Evolutionary conservation across 1,140 invertebrate genomes (phyloP).

Genomic region (Charaxes varanes): DNA sequence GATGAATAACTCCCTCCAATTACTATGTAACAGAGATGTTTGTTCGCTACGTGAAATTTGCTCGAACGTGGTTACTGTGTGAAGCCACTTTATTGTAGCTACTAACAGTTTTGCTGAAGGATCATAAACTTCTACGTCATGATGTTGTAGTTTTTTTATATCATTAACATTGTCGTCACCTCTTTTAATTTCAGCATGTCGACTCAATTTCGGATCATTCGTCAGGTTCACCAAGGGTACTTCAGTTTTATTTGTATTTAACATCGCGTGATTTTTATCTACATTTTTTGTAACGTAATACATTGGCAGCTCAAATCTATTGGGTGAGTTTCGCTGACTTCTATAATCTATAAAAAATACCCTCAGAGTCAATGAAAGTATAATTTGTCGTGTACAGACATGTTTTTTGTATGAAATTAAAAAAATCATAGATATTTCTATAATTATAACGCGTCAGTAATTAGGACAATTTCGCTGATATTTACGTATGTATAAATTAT

Average conservation of each 20-base stretch:
- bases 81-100: conserved; percentile 84
- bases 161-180: conserved; percentile 8
- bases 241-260: conserved; percentile 1
- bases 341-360: conserved; percentile 1
- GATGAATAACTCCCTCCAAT: conserved; percentile 91
- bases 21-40: conserved; percentile 81
- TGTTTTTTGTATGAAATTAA: too few relatives aligned
- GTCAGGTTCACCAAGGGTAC: not conserved
- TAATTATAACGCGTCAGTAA: too few relatives aligned
- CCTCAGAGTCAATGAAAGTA: not conserved
- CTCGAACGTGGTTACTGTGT: conserved; percentile 83
- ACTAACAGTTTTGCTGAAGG: conserved; percentile 86
- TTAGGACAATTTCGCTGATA: too few relatives aligned
- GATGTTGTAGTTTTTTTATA: conserved; percentile 8
- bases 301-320: not conserved
- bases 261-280: not conserved
- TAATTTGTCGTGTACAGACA: too few relatives aligned
- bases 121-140: conserved; percentile 74
- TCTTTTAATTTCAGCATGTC: conserved; percentile 6
- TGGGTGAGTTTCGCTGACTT: not conserved
- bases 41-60: conserved; percentile 84
- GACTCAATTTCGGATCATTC: not conserved
- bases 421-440: too few relatives aligned
- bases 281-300: conserved; percentile 1
- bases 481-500: too few relatives aligned